Percentiles rank a stretch among this genome's conserved stretches.
phyloP scores from a whole-genome alignment of 2,888 invertebrate genomes.

The Calameuta pallipes region DNA sequence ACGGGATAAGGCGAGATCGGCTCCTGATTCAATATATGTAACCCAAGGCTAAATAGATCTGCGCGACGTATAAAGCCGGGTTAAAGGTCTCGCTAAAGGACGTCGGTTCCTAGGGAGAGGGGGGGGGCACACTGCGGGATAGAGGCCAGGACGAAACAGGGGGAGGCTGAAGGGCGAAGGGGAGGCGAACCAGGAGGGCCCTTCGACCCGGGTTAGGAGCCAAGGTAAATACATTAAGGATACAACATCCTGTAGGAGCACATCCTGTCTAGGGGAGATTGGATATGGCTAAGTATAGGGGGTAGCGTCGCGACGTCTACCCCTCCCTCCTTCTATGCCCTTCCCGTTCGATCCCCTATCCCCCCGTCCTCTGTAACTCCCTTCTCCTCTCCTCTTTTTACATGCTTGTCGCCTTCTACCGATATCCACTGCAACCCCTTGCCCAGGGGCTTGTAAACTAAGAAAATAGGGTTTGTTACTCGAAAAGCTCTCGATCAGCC shows the following conservation, averaged over 20 bases:
- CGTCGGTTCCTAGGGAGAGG: background rate
- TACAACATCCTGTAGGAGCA: conserved; percentile 58
- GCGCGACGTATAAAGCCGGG: conserved; percentile 29
- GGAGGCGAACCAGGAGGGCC: background rate
- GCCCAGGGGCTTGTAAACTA: background rate
- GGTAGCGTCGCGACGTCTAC: conserved; percentile 14
- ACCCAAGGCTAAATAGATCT: conserved; percentile 37
- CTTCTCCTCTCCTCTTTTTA: background rate
- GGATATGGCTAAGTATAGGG: conserved; percentile 33
- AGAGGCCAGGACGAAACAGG: conserved; percentile 12
- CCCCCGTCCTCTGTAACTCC: background rate
- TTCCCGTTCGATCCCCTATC: too few relatives aligned
- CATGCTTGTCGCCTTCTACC: background rate
- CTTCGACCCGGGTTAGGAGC: conserved; percentile 56
- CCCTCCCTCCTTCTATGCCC: background rate
- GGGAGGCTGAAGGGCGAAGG: conserved; percentile 14
- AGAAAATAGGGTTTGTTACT: background rate
- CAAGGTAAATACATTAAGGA: conserved; percentile 64
- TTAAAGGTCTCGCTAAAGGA: conserved; percentile 19
- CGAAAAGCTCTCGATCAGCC: background rate
- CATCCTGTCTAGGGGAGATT: conserved; percentile 49
- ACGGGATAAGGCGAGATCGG: conserved; percentile 16
- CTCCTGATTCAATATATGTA: conserved; percentile 21
- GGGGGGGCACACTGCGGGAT: background rate
- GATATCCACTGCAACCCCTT: background rate